Conservation (phyloP, 2,113 vertebrate genomes). For the Corapipo altera region DNA sequence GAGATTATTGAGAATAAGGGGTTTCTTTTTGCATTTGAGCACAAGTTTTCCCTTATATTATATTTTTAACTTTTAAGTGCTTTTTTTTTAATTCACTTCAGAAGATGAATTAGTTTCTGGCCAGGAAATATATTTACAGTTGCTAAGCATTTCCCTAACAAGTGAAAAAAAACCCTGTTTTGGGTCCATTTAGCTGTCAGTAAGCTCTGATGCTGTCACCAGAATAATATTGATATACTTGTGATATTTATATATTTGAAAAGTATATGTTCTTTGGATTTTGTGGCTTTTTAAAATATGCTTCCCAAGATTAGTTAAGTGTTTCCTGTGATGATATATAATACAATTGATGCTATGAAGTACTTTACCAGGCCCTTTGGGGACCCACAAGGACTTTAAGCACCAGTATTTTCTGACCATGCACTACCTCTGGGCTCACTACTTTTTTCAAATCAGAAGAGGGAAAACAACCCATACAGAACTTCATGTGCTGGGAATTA, state of each 20-base stretch:
- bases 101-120: neutral
- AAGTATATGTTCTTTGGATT: neutral
- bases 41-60: neutral
- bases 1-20: neutral
- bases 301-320: neutral
- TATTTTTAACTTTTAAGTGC: neutral
- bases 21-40: neutral
- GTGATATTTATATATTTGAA: neutral
- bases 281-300: neutral
- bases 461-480: neutral
- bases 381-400: neutral
- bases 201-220: conserved; percentile 17
- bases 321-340: neutral
- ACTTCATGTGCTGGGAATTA: neutral
- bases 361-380: neutral
- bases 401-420: neutral
- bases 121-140: neutral
- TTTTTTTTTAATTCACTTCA: neutral
- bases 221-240: neutral
- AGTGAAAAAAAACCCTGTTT: neutral
- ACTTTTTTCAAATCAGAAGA: neutral
- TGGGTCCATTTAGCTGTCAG: conserved; percentile 29
- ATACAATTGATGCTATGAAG: neutral
- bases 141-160: neutral
- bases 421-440: neutral